Conservation (phyloP, 2,797 vertebrate species). For the Danionella dracula region DNA sequence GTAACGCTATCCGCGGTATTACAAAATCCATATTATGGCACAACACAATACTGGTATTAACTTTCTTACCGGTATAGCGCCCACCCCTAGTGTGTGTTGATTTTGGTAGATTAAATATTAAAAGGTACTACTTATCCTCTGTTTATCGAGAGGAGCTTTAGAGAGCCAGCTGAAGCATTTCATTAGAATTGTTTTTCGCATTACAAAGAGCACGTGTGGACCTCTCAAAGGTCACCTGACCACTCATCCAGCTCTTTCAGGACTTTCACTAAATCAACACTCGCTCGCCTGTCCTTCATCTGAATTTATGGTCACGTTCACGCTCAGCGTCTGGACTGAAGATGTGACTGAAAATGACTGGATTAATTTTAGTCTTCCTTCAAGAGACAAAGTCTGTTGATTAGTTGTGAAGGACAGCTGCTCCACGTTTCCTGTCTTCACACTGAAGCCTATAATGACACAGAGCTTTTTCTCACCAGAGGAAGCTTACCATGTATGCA, state of each 20-base stretch:
- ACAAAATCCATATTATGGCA: too few relatives aligned
- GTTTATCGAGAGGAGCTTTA: conserved; percentile 16
- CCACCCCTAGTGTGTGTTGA: too few relatives aligned
- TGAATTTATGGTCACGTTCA: conserved; percentile 41
- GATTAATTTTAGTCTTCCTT: conserved; percentile 6
- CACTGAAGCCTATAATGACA: background rate
- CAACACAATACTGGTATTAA: too few relatives aligned
- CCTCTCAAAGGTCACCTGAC: conserved; percentile 45
- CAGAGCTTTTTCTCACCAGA: background rate
- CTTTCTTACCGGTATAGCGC: too few relatives aligned
- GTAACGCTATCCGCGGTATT: too few relatives aligned
- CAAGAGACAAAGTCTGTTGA: background rate
- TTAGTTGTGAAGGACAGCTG: conserved; percentile 13
- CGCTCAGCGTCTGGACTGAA: conserved; percentile 39
- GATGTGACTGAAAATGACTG: background rate
- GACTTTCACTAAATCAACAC: conserved; percentile 36
- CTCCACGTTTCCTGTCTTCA: background rate
- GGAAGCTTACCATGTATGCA: background rate
- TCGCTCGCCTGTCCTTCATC: conserved; percentile 17
- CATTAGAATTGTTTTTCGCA: conserved; percentile 54
- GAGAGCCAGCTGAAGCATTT: conserved; percentile 42
- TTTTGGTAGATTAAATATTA: too few relatives aligned
- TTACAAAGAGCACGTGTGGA: conserved; percentile 60
- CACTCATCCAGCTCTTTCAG: conserved; percentile 53
- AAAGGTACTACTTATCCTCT: background rate